phyloP scores from a whole-genome alignment of 2,113 vertebrate species.

The Chloroceryle aenea region DNA sequence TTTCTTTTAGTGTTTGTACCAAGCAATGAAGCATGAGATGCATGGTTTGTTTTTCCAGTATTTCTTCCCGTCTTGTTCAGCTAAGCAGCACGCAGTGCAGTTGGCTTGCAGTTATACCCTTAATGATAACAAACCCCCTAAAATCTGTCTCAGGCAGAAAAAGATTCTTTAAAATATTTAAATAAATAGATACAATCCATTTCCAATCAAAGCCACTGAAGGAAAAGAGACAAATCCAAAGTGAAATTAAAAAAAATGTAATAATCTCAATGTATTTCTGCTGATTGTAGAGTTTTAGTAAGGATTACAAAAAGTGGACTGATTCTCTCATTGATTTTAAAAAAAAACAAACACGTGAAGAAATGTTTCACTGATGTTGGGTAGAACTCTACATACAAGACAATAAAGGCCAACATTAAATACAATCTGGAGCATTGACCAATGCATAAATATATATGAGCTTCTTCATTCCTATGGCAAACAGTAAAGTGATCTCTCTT shows the following conservation, averaged over 20 bases:
- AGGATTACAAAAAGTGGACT: fast-evolving
- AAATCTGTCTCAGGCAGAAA: background rate
- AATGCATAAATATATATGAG: background rate
- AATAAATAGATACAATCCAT: background rate
- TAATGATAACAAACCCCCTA: background rate
- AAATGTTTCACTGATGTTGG: background rate
- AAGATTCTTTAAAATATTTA: background rate
- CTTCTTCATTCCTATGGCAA: background rate
- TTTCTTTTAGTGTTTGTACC: conserved; percentile 1
- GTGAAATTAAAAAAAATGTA: background rate
- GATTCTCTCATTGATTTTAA: background rate
- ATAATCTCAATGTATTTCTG: background rate
- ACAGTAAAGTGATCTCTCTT: background rate
- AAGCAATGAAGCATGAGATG: background rate
- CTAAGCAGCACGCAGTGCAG: background rate
- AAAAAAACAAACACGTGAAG: background rate
- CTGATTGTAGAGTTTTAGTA: background rate
- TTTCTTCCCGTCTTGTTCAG: background rate
- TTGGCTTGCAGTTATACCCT: background rate
- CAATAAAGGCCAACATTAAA: background rate
- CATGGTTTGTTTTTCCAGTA: background rate
- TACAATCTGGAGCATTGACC: background rate
- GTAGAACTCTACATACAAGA: background rate
- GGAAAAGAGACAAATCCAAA: background rate
- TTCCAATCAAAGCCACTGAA: background rate